Conservation (phyloP, 2,888 invertebrate genomes). For the Therioaphis trifolii region DNA sequence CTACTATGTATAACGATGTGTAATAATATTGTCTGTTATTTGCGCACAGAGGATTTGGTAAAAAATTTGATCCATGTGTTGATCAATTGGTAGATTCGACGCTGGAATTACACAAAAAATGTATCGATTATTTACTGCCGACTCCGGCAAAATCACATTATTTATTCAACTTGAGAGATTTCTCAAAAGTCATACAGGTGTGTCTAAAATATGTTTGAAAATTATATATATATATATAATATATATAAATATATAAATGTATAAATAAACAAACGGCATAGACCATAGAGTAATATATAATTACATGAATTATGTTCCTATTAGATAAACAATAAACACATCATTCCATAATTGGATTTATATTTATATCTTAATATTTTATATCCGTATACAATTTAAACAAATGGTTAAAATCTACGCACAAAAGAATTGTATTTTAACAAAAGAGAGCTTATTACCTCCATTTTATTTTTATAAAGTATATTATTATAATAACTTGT, state of each 20-base stretch:
- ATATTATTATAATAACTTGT: not conserved
- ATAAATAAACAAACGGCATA: too few relatives aligned
- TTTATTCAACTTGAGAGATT: conserved; percentile 93
- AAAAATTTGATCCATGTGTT: conserved; percentile 92
- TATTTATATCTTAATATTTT: too few relatives aligned
- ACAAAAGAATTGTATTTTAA: too few relatives aligned
- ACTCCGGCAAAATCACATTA: conserved; percentile 95
- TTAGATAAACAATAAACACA: too few relatives aligned
- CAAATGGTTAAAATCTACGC: not conserved
- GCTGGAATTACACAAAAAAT: conserved; percentile 85
- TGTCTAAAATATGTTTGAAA: conserved; percentile 19
- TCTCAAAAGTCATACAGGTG: conserved; percentile 89
- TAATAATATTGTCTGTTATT: not conserved
- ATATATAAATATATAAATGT: not conserved
- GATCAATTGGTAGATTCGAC: conserved; percentile 89
- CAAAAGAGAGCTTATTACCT: too few relatives aligned
- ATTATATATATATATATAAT: not conserved
- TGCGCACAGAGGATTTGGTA: conserved; percentile 87
- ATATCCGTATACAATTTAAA: too few relatives aligned
- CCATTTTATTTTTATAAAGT: not conserved
- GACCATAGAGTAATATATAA: too few relatives aligned
- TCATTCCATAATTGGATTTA: too few relatives aligned
- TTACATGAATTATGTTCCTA: too few relatives aligned
- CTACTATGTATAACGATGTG: not conserved
- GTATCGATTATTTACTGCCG: conserved; percentile 83